Base-by-base conservation (phyloP, 1,140 invertebrate genomes). In the Eciton burchellii region DNA sequence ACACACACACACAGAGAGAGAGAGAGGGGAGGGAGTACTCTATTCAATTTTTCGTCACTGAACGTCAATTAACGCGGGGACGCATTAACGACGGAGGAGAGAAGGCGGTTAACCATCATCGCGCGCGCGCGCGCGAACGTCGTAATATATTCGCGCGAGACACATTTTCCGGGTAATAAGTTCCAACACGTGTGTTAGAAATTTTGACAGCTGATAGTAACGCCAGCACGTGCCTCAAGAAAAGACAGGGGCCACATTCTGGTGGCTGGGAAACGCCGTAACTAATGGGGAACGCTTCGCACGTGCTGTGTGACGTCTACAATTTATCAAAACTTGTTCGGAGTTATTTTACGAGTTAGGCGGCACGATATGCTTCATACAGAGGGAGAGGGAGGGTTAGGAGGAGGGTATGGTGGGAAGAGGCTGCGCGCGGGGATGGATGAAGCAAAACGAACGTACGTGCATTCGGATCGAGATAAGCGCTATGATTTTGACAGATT, bases 261-360 rank as follows among this genome's bases (percentile, higher is more conserved):
- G 84, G 35, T 49, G 65, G 72, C 72, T 56, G 66, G 71, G 35
- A 86, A 83, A 83, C 66, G 82, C 62, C 79, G 74, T 87, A 87
- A 87, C 85, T 87, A 87, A 87, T 87, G 86, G 86, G 52, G 56
- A 87, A 87, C 73, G 84, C 86, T 87, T 87, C 74, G 85, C 86
- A 87, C 86, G 85, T 87, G 86, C 85, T 86, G 82, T 62, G 59
- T 87, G 86, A 87, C 86, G 82, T 86, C 85, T 84, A 87, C 82
- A 87, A 87, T 87, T 87, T 87, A 87, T 87, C 86, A 87, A 86
- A 87, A 87, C 86, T 87, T 87, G 85, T 87, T 87, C 86, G 68
- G 82, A 87, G 86, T 87, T 87, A 87, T 87, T 87, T 87, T 87
- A 86, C 81, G 74, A 87, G 86, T 87, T 87, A 84, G 85, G 68